Percentiles rank a stretch among this genome's conserved stretches.
phyloP scores from a whole-genome alignment of 2,888 invertebrate species.

The Encarsia formosa region DNA sequence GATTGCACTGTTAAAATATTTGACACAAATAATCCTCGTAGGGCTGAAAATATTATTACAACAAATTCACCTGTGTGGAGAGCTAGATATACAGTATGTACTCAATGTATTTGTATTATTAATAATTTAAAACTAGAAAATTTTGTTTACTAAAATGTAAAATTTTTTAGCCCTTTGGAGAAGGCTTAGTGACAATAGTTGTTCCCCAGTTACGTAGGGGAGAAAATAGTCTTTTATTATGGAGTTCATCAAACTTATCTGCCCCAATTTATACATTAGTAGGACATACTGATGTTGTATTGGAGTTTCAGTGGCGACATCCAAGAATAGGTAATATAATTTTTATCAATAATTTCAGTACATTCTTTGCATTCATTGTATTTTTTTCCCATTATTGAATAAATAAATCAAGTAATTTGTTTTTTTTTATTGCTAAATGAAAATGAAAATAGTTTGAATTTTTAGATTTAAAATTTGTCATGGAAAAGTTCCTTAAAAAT shows the following conservation, averaged over 20 bases:
- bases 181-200: slow-evolving; percentile 86
- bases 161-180: slow-evolving; percentile 74
- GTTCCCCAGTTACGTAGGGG: slow-evolving; percentile 87
- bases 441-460: too few relatives aligned
- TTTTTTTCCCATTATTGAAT: too few relatives aligned
- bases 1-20: slow-evolving; percentile 94
- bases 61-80: slow-evolving; percentile 89
- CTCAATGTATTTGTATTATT: neutral
- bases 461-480: too few relatives aligned
- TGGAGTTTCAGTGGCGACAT: slow-evolving; percentile 92
- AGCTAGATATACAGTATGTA: slow-evolving; percentile 75
- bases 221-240: slow-evolving; percentile 76
- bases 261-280: slow-evolving; percentile 84
- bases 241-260: slow-evolving; percentile 69
- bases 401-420: too few relatives aligned
- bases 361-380: too few relatives aligned
- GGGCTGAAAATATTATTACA: slow-evolving; percentile 79
- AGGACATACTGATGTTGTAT: slow-evolving; percentile 91
- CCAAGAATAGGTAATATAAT: slow-evolving; percentile 51
- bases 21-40: slow-evolving; percentile 79
- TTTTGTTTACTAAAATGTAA: slow-evolving; percentile 7
- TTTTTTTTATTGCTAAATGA: too few relatives aligned
- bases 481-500: too few relatives aligned
- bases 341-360: neutral
- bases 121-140: slow-evolving; percentile 3